phyloP scores from a whole-genome alignment of 2,113 vertebrate species.

The Corythoichthys haematopterus region DNA sequence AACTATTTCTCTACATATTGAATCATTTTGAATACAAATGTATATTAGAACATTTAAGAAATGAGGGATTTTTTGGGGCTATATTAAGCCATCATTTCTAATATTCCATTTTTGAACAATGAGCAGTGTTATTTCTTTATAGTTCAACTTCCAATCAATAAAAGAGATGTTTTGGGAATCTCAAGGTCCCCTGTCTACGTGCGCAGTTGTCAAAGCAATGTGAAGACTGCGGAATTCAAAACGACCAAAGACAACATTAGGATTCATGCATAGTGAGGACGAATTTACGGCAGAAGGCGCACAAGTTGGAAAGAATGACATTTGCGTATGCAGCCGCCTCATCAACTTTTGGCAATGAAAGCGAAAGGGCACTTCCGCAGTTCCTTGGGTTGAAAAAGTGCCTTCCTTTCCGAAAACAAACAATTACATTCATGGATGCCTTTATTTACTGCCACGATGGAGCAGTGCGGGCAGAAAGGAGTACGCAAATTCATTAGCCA shows the following conservation, averaged over 20 bases:
- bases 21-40: too few relatives aligned
- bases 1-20: too few relatives aligned
- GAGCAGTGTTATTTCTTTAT: too few relatives aligned
- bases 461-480: conserved; percentile 82
- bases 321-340: conserved; percentile 51
- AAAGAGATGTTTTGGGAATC: too few relatives aligned
- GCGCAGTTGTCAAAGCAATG: background rate
- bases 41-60: too few relatives aligned
- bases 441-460: conserved; percentile 88
- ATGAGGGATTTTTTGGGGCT: too few relatives aligned
- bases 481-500: conserved; percentile 90
- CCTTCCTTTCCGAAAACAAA: conserved; percentile 80
- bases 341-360: conserved; percentile 54
- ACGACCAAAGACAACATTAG: background rate
- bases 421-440: conserved; percentile 88
- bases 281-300: background rate
- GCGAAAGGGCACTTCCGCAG: conserved; percentile 62
- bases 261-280: background rate
- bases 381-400: conserved; percentile 62
- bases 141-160: too few relatives aligned
- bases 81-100: too few relatives aligned
- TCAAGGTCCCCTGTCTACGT: background rate
- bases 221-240: background rate
- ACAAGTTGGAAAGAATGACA: conserved; percentile 26
- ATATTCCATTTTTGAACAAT: too few relatives aligned